phyloP scores from a whole-genome alignment of 2,888 invertebrate species.

The Operophtera brumata region DNA sequence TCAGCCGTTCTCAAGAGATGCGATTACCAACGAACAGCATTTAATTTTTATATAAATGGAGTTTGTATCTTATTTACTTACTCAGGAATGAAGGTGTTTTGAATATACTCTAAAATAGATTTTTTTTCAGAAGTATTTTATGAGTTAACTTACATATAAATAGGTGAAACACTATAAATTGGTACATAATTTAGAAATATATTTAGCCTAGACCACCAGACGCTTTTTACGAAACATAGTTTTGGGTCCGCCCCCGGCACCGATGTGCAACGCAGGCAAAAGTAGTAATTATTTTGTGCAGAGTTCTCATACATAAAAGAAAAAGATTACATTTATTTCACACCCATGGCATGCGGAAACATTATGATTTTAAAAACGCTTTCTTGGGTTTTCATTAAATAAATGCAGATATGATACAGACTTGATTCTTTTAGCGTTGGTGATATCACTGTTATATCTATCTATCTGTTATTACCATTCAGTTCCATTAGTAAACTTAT shows the following conservation, averaged over 20 bases:
- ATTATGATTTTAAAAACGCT: neutral
- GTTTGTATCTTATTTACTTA: too few species aligned
- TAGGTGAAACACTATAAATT: constrained; percentile 7
- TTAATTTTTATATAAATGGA: too few species aligned
- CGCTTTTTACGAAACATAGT: constrained; percentile 31
- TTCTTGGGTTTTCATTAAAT: neutral
- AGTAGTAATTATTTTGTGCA: constrained; percentile 22
- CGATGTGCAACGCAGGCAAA: constrained; percentile 21
- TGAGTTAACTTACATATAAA: neutral
- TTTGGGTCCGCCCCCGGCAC: constrained; percentile 23
- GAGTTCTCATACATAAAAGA: constrained; percentile 3
- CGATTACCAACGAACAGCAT: too few species aligned
- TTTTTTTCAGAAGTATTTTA: too few species aligned
- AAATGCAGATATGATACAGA: too few species aligned
- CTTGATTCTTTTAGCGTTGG: too few species aligned
- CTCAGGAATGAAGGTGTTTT: too few species aligned
- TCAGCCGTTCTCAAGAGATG: too few species aligned
- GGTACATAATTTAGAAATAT: constrained; percentile 6
- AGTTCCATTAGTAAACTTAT: neutral
- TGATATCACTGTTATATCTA: too few species aligned
- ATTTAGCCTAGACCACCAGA: constrained; percentile 36
- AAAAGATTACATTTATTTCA: neutral
- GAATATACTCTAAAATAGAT: too few species aligned
- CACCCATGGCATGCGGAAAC: too few species aligned
- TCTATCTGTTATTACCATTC: too few species aligned